Base-by-base conservation (phyloP, 2,888 invertebrate species). In the Tridacna gigas region DNA sequence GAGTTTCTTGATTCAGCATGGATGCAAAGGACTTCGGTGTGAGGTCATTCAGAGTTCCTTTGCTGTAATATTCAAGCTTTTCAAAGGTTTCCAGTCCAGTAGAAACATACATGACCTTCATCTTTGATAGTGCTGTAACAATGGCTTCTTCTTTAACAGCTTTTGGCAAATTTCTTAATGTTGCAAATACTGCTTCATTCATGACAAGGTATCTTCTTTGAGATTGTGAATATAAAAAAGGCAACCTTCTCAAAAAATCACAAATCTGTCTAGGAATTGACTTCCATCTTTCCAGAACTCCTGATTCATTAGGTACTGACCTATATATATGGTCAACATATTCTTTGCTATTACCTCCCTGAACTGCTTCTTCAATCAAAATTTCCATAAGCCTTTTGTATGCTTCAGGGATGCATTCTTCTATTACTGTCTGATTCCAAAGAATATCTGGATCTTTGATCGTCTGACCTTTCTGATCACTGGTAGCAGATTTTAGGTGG, bases 401-500 rank as follows among this genome's bases (percentile, higher is more conserved):
- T 11, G 90, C 90, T 26, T 80, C 69, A n/a, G 93, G 91, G 0
- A 94, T 56, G 0, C 91, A 89, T 81, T 94, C 93, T 18, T 67
- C 76, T 18, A 93, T 80, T 3, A 94, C 80, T 37, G 86, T 83
- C n/a, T 90, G 80, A 82, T 94, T 94, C 94, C 94, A 94, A 25
- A 80, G 71, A 26, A 92, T 88, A 15, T 88, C 65, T 76, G 90
- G 91, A 84, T 93, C 93, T 56, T 83, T 84, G 3, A 87, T 82
- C 37, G 76, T 26, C n/a, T 79, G 78, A 13, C 63, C 28, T 28
- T 77, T 47, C 71, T 90, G 86, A 51, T 90, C 90, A 0, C 90
- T 88, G 37, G 92, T 89, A 45, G 92, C 91, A 93, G 93, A 94
- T 86, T 93, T 94, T 7, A 94, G 79, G 79, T 93, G 92, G 26